Conservation (phyloP, 2,888 invertebrate genomes). For the Lasioglossum oenotherae region DNA sequence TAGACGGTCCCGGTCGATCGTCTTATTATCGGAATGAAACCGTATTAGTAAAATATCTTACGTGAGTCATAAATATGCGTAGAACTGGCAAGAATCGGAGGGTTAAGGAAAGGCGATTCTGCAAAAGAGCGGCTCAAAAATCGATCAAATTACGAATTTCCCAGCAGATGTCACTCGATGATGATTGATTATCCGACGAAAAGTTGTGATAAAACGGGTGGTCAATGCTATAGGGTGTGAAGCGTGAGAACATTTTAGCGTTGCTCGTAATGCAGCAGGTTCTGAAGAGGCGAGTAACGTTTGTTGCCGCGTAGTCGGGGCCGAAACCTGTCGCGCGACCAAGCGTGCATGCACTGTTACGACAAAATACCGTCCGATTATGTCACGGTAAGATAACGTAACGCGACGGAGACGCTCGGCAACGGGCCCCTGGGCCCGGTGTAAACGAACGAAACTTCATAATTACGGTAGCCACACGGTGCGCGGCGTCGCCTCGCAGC, state of each 20-base stretch:
- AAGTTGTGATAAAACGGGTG: not conserved
- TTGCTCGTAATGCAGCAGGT: not conserved
- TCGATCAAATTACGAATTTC: no score
- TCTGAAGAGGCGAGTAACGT: not conserved
- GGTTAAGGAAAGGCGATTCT: no score
- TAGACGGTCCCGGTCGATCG: no score
- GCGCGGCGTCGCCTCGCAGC: constrained; percentile 42
- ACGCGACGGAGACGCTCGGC: constrained; percentile 23
- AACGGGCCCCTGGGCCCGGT: constrained; percentile 42
- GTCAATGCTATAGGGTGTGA: not conserved
- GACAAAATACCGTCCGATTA: constrained; percentile 65
- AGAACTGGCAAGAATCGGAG: no score
- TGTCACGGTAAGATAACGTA: constrained; percentile 62
- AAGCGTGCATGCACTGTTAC: constrained; percentile 27
- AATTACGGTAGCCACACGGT: constrained; percentile 67
- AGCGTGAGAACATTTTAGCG: constrained; percentile 4
- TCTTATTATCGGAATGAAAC: no score
- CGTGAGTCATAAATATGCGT: no score
- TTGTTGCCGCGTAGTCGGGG: not conserved
- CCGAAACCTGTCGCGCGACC: constrained; percentile 12
- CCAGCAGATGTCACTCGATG: not conserved
- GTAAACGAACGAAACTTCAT: constrained; percentile 70
- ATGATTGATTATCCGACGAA: not conserved
- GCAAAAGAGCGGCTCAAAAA: no score
- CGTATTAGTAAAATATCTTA: no score